Percentiles rank a stretch among this genome's conserved stretches.
Evolutionary conservation across 2,888 invertebrate genomes (phyloP).

Genomic region (Chironomus tentans): DNA sequence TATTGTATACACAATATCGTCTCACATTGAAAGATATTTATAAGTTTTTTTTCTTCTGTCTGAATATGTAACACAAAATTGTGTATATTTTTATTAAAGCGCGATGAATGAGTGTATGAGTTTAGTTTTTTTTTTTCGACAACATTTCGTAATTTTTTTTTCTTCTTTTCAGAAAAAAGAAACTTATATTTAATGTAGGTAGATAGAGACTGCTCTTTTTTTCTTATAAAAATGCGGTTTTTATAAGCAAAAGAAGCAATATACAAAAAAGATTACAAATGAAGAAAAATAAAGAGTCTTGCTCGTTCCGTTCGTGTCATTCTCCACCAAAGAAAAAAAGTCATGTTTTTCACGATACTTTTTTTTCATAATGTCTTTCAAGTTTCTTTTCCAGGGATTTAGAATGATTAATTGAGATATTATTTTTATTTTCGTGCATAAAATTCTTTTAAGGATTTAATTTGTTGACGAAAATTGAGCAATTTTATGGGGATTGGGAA

Average conservation of each 20-base stretch:
- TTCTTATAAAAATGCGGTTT: neutral
- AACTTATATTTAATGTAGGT: constrained; percentile 13
- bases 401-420: too few relatives aligned
- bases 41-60: neutral
- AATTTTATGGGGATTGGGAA: too few relatives aligned
- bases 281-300: neutral
- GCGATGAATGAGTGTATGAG: constrained; percentile 27
- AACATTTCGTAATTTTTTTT: constrained; percentile 17
- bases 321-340: constrained; percentile 11
- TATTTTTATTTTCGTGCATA: too few relatives aligned
- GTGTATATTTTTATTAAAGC: constrained; percentile 25
- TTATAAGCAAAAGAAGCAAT: neutral
- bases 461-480: too few relatives aligned
- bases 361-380: neutral
- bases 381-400: neutral
- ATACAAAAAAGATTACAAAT: constrained; percentile 1
- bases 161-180: neutral
- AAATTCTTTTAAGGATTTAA: too few relatives aligned
- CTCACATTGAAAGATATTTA: constrained; percentile 12
- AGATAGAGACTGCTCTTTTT: constrained; percentile 17
- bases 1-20: neutral
- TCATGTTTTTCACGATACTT: constrained; percentile 10
- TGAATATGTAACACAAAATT: constrained; percentile 23
- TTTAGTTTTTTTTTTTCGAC: constrained; percentile 20
- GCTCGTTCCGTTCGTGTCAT: constrained; percentile 20